Percentiles rank a stretch among this genome's conserved stretches.
Evolutionary conservation across 2,797 vertebrate species (phyloP).

Genomic region (Geotrypetes seraphini): DNA sequence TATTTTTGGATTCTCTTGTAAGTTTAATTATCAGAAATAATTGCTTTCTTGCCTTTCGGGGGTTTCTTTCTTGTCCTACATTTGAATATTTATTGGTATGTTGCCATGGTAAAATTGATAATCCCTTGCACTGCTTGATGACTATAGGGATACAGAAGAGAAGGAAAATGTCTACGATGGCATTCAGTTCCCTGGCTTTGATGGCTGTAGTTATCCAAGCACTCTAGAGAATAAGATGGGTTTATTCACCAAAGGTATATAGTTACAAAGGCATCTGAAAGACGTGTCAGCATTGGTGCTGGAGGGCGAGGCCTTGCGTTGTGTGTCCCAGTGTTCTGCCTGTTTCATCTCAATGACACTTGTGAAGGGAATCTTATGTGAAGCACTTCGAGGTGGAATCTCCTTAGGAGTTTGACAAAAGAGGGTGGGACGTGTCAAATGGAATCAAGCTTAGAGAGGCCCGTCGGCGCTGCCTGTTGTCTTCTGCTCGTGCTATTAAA

Average conservation of each 20-base stretch:
- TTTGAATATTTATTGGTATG: conserved; percentile 30
- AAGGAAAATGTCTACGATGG: accelerated
- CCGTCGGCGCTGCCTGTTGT: conserved; percentile 29
- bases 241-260: neutral
- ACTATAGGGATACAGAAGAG: neutral
- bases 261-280: neutral
- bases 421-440: conserved; percentile 26
- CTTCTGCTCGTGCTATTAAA: conserved; percentile 18
- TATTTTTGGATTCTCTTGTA: conserved; percentile 3
- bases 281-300: neutral
- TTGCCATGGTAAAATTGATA: conserved; percentile 31
- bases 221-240: conserved; percentile 4
- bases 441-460: conserved; percentile 21
- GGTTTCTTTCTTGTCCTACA: neutral
- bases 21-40: conserved; percentile 17
- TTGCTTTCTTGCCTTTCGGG: neutral
- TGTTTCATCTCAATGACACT: conserved; percentile 28
- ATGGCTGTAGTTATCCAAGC: neutral
- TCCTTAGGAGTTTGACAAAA: conserved; percentile 22
- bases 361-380: conserved; percentile 9
- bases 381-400: conserved; percentile 10
- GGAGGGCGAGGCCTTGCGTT: conserved; percentile 6
- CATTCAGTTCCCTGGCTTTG: neutral
- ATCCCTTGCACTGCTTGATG: conserved; percentile 12
- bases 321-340: conserved; percentile 4